These are phyloP conservation scores for Myathropa florea DNA, from an alignment of 2,888 invertebrate genomes.

Conservation along the genomic window DNA sequence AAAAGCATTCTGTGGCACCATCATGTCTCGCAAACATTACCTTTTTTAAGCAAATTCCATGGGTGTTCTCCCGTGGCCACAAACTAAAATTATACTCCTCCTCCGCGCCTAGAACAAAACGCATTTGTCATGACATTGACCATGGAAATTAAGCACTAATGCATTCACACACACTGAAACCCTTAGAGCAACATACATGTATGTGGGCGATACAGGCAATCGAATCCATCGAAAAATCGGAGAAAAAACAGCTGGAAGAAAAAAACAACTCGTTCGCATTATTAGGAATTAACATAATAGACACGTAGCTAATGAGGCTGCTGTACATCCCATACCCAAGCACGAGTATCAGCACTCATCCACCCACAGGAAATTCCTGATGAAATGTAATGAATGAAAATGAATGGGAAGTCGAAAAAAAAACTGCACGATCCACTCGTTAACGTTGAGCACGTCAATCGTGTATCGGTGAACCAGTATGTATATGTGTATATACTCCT, in stretches of 20 bases:
- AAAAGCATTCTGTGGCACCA: conserved; percentile 15
- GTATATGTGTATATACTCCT: conserved; percentile 10
- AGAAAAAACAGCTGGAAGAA: not conserved
- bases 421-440: conserved; percentile 56
- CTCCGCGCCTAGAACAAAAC: not conserved
- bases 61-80: conserved; percentile 6
- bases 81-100: conserved; percentile 30
- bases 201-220: not conserved
- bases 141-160: conserved; percentile 29
- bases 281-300: conserved; percentile 64
- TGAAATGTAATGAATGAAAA: not conserved
- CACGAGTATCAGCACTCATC: conserved; percentile 26
- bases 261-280: conserved; percentile 24
- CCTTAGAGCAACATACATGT: not conserved
- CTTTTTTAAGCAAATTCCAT: conserved; percentile 24
- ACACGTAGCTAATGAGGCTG: conserved; percentile 61
- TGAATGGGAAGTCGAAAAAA: not conserved
- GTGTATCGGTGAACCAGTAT: conserved; percentile 22
- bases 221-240: not conserved
- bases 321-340: conserved; percentile 9
- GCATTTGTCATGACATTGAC: conserved; percentile 48
- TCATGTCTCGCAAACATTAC: not conserved
- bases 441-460: conserved; percentile 51
- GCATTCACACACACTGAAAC: not conserved
- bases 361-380: conserved; percentile 42